A percentile compares a stretch with the other conserved stretches of the same genome.
These are phyloP conservation scores for Clunio marinus DNA, from an alignment of 2,888 invertebrate genomes.

Conservation along the genomic window DNA sequence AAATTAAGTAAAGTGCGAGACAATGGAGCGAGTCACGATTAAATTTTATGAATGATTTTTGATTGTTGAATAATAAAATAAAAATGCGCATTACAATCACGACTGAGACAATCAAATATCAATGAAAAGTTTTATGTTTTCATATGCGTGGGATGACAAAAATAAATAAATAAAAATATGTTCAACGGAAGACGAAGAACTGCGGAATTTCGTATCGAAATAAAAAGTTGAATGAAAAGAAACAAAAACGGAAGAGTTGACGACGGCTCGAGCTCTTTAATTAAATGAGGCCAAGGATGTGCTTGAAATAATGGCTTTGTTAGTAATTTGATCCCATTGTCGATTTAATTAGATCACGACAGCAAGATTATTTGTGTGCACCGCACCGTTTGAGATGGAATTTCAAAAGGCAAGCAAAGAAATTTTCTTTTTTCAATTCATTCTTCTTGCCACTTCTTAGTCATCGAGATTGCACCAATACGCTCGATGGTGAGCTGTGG, in stretches of 20 bases:
- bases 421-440: constrained; percentile 4
- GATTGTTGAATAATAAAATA: too few relatives aligned
- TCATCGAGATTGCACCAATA: constrained; percentile 19
- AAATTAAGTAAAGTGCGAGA: too few relatives aligned
- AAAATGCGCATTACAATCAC: too few relatives aligned
- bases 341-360: constrained; percentile 7
- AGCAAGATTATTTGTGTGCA: not conserved
- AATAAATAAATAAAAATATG: too few relatives aligned
- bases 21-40: too few relatives aligned
- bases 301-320: not conserved
- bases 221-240: too few relatives aligned
- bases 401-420: not conserved
- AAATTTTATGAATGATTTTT: too few relatives aligned
- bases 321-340: not conserved
- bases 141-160: too few relatives aligned
- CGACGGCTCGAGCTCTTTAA: not conserved
- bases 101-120: too few relatives aligned
- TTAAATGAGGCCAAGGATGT: constrained; percentile 15
- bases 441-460: not conserved
- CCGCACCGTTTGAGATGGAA: not conserved
- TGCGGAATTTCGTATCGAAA: too few relatives aligned
- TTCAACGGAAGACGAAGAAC: too few relatives aligned
- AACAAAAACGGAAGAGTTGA: not conserved
- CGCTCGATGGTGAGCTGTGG: not conserved
- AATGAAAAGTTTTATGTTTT: too few relatives aligned